Evolutionary conservation across 2,888 invertebrate species (phyloP), one percentile per base, ranked within the genome.

Genomic region (Noctua janthina): DNA sequence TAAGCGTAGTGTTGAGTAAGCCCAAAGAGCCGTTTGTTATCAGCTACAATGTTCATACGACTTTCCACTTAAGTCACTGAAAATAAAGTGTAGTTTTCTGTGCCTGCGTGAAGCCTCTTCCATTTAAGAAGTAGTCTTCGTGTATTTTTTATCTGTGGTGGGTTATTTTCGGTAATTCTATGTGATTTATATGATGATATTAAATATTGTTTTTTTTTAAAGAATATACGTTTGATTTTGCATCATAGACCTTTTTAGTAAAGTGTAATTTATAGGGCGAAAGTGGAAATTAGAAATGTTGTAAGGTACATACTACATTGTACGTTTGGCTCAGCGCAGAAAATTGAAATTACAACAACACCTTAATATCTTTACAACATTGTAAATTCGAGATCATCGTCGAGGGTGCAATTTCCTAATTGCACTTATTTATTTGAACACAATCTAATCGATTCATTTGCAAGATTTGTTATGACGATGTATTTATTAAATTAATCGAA

Each of bases 151-250:
- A 13, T 74, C 35, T 64, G 51, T 87, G 84, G 62, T 86, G 56
- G 68, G 56, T 87, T 73, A 20, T 70, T 76, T 87, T 76, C 54
- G 62, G 20, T 66, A 39, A 66, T 62, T 74, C 29, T 72, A 39
- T 56, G 56, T 76, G 51, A 59, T 71, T 70, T 76, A 46, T 17
- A 43, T 8, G 17, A 74, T 51, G 46, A 70, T 77, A 82, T 74
- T 64, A 83, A 76, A 67, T 78, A 72, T 75, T 54, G 15, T 10
- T 70, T 69, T 75, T 67, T 49, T 62, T 43, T 46, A 29, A 49
- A 17, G 54, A 64, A 20, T 62, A 46, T 17, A 35, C 1, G 51
- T 76, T 59, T 64, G 13, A 29, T 78, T 78, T 78, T 70, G 13
- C 2, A 46, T 23, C 7, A 17, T 54, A 13, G 51, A 68, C 59